Evolutionary conservation across 2,888 invertebrate species (phyloP), one percentile per base, ranked within the genome.

Genomic region (Tethea ocularis): DNA sequence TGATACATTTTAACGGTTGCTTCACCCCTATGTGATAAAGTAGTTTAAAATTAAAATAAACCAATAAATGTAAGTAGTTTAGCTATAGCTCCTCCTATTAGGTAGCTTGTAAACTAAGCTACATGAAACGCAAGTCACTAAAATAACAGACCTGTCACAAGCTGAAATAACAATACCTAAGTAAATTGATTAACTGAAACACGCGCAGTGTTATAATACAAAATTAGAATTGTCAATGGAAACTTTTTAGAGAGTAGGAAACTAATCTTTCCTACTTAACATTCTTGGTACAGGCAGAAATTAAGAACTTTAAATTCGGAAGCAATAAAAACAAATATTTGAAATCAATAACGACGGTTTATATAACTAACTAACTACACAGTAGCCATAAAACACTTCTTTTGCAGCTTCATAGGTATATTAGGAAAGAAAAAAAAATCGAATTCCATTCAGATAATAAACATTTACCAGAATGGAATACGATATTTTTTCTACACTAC

Each of bases 151-250:
- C 38, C n/a, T n/a, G 38, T 38, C n/a, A n/a, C 38, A n/a, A 38
- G n/a, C 4, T n/a, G 1, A n/a, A 13, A 33, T 13, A n/a, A 1
- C 38, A 38, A 38, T 38, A n/a, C n/a, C n/a, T 5, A 38, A 38
- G n/a, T 38, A 5, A 6, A 38, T 38, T 38, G 38, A n/a, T 38
- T 15, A 38, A n/a, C 5, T 8, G 7, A 33, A 33, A 33, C 13
- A 33, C 33, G 4, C 33, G 33, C 33, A 33, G n/a, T 38, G n/a
- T n/a, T n/a, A 0, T 36, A 36, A 11, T n/a, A 38, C 38, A 38
- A 38, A 38, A 38, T 38, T 38, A 38, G 38, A 38, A 38, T n/a
- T 38, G n/a, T 38, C 38, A 38, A 38, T 38, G n/a, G 38, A 38
- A 38, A 38, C 7, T 38, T 38, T 38, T 38, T n/a, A n/a, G 38